These are phyloP conservation scores for Anastrepha obliqua DNA, from an alignment of 1,140 invertebrate species.

Conservation along the genomic window DNA sequence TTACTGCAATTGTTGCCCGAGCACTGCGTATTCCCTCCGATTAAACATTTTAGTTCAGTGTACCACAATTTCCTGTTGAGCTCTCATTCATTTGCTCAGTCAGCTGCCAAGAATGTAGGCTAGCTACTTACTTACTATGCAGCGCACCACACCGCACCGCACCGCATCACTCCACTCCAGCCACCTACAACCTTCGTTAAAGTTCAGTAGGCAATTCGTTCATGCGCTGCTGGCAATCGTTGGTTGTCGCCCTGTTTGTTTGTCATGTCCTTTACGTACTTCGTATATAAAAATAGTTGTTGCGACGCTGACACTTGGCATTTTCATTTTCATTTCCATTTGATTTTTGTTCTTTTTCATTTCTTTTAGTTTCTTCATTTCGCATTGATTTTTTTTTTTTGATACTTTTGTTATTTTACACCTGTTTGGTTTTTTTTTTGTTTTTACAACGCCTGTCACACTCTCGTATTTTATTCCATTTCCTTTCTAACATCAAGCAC, in stretches of 20 bases:
- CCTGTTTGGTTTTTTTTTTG: neutral
- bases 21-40: neutral
- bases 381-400: constrained; percentile 18
- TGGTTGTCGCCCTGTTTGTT: constrained; percentile 30
- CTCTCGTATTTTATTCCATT: constrained; percentile 28
- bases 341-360: constrained; percentile 9
- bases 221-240: neutral
- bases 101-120: neutral
- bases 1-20: neutral
- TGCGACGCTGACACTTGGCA: neutral
- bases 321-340: constrained; percentile 47
- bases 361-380: constrained; percentile 8
- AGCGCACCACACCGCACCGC: neutral
- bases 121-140: neutral
- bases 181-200: neutral
- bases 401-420: neutral
- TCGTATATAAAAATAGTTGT: neutral
- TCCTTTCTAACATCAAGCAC: constrained; percentile 10
- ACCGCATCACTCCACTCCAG: neutral
- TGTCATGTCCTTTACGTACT: neutral
- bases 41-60: neutral
- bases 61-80: constrained; percentile 21
- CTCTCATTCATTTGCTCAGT: neutral
- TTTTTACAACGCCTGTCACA: neutral
- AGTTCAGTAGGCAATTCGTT: constrained; percentile 35